Conservation (phyloP, 2,113 vertebrate genomes). For the Bujurquina vittata region DNA sequence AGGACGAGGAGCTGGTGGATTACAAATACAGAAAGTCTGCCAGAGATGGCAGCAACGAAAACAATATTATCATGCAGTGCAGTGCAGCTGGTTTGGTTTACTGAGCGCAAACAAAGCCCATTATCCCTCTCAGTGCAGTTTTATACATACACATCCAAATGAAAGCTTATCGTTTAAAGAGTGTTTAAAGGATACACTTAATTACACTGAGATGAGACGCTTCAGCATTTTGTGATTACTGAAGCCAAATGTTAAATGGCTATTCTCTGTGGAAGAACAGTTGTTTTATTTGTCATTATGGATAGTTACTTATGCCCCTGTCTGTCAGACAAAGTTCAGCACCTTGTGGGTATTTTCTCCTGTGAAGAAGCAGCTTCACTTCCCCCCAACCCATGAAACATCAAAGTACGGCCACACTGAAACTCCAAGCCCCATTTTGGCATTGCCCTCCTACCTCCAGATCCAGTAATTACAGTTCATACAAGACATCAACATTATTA, state of each 20-base stretch:
- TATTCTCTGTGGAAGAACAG: slow-evolving; percentile 41
- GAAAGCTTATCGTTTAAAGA: slow-evolving; percentile 47
- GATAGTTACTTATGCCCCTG: slow-evolving; percentile 42
- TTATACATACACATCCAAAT: slow-evolving; percentile 40
- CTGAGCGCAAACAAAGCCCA: slow-evolving; percentile 44
- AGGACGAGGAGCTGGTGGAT: slow-evolving; percentile 41
- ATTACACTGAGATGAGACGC: slow-evolving; percentile 41
- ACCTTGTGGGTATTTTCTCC: slow-evolving; percentile 53
- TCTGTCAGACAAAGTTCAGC: slow-evolving; percentile 54
- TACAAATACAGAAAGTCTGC: slow-evolving; percentile 48
- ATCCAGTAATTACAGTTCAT: slow-evolving; percentile 82
- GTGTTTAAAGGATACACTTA: slow-evolving; percentile 50
- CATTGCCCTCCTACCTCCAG: slow-evolving; percentile 71
- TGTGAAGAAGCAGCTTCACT: slow-evolving; percentile 53
- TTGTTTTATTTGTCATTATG: slow-evolving; percentile 68
- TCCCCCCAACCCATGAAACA: slow-evolving; percentile 48
- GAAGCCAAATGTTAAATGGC: slow-evolving; percentile 47
- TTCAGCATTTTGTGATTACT: slow-evolving; percentile 55
- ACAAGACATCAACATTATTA: slow-evolving; percentile 81
- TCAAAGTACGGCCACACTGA: slow-evolving; percentile 77
- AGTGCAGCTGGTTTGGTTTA: slow-evolving; percentile 57
- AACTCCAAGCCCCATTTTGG: slow-evolving; percentile 74
- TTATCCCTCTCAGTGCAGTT: slow-evolving; percentile 39
- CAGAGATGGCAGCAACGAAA: slow-evolving; percentile 57
- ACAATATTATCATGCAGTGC: slow-evolving; percentile 54